phyloP scores from a whole-genome alignment of 2,888 invertebrate species.

The Malacosoma neustria region DNA sequence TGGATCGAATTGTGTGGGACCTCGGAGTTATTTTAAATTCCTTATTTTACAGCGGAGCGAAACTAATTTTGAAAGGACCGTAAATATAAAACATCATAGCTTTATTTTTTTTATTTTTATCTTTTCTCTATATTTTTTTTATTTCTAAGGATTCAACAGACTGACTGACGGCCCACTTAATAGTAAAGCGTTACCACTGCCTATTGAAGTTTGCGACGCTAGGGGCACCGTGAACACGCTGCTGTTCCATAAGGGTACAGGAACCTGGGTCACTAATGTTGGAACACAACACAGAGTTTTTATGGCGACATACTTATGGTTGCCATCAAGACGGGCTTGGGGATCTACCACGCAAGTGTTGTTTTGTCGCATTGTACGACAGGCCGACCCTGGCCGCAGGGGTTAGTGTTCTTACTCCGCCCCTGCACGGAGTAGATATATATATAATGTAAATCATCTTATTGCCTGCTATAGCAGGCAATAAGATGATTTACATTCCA shows the following conservation, averaged over 20 bases:
- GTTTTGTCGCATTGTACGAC: background rate
- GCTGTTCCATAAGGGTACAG: too few species aligned
- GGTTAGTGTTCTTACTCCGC: background rate
- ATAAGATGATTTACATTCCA: too few species aligned
- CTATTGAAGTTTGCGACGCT: too few species aligned
- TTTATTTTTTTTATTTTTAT: too few species aligned
- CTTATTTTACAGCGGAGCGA: conserved; percentile 7
- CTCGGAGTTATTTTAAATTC: conserved; percentile 15
- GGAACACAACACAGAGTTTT: background rate
- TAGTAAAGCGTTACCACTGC: too few species aligned
- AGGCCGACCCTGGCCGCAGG: too few species aligned
- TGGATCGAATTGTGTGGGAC: conserved; percentile 19
- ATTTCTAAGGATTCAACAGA: too few species aligned
- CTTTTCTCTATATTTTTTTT: too few species aligned
- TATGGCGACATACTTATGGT: background rate
- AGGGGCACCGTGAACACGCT: too few species aligned
- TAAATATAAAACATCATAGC: too few species aligned
- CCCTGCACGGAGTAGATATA: background rate
- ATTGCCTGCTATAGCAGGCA: background rate
- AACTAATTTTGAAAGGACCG: background rate
- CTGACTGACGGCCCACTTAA: too few species aligned
- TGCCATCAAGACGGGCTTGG: background rate
- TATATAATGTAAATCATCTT: background rate
- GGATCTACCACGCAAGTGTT: background rate
- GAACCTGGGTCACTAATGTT: background rate